Conservation (phyloP, 1,140 invertebrate genomes). For the Alviniconcha marisindica region DNA sequence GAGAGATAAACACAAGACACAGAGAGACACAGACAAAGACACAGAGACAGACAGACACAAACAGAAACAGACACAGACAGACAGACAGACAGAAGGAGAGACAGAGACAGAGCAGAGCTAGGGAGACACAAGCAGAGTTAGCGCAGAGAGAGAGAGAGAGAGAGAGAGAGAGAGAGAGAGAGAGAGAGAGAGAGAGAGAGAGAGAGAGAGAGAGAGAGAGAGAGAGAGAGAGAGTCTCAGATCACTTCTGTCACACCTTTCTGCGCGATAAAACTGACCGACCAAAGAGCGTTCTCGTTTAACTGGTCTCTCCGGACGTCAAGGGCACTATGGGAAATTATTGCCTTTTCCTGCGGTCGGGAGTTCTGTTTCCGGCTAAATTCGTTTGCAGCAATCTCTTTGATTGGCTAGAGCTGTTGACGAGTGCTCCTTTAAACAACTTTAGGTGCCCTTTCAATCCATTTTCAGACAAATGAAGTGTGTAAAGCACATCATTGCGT, state of each 20-base stretch:
- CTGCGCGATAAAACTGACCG: background rate
- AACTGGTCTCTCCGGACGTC: slow-evolving; percentile 11
- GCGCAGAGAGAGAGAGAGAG: background rate
- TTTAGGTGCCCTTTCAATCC: background rate
- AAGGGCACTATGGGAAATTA: slow-evolving; percentile 29
- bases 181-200: background rate
- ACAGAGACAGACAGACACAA: background rate
- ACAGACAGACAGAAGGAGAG: background rate
- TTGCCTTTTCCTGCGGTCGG: background rate
- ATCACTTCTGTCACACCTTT: background rate
- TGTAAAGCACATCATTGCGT: slow-evolving; percentile 18
- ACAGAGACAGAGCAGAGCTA: background rate
- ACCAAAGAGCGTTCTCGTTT: background rate
- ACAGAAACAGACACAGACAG: background rate
- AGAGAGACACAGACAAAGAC: background rate
- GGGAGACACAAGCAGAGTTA: too few species aligned
- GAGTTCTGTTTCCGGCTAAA: slow-evolving; percentile 12
- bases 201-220: background rate
- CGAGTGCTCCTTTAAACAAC: slow-evolving; percentile 5
- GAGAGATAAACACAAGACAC: background rate
- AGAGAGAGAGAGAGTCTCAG: background rate
- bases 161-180: background rate
- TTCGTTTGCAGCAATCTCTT: slow-evolving; percentile 16
- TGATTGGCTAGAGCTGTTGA: slow-evolving; percentile 12
- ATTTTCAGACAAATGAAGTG: slow-evolving; percentile 1